Evolutionary conservation across 2,113 vertebrate species (phyloP).

Genomic region (Eptesicus fuscus): DNA sequence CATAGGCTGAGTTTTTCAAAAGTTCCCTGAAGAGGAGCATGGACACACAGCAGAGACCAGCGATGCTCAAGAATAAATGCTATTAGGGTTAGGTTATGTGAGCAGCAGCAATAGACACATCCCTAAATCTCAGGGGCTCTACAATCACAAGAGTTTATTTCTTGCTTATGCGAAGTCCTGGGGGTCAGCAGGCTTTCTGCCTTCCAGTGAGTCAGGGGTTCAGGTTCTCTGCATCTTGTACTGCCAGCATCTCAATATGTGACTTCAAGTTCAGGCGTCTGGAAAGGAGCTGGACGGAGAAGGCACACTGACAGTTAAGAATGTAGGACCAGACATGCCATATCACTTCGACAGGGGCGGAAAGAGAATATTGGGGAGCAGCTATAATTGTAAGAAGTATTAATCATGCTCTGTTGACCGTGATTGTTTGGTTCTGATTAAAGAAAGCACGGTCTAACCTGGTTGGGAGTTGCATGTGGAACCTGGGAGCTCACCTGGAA

Average conservation of each 20-base stretch:
- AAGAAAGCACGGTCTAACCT: too few species aligned
- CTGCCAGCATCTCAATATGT: neutral
- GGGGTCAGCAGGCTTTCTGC: neutral
- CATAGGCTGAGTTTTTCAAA: neutral
- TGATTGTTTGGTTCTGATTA: too few species aligned
- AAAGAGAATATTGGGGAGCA: too few species aligned
- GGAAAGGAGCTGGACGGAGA: neutral
- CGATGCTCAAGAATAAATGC: neutral
- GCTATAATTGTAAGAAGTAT: too few species aligned
- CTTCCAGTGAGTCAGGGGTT: neutral
- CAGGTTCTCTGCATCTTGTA: neutral
- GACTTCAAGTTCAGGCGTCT: neutral
- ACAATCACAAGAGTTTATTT: neutral
- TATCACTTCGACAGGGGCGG: neutral
- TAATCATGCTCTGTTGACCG: too few species aligned
- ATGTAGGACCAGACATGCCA: neutral
- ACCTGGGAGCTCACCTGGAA: too few species aligned
- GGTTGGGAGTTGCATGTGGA: too few species aligned
- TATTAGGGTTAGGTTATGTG: neutral
- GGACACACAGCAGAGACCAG: neutral
- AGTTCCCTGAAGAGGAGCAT: neutral
- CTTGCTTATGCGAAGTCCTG: neutral
- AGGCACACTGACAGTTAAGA: neutral
- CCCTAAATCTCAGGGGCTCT: neutral
- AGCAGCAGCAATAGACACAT: neutral